Percentiles rank a stretch among this genome's conserved stretches.
Conservation (phyloP, 2,888 invertebrate genomes). For the Hypsopygia costalis region DNA sequence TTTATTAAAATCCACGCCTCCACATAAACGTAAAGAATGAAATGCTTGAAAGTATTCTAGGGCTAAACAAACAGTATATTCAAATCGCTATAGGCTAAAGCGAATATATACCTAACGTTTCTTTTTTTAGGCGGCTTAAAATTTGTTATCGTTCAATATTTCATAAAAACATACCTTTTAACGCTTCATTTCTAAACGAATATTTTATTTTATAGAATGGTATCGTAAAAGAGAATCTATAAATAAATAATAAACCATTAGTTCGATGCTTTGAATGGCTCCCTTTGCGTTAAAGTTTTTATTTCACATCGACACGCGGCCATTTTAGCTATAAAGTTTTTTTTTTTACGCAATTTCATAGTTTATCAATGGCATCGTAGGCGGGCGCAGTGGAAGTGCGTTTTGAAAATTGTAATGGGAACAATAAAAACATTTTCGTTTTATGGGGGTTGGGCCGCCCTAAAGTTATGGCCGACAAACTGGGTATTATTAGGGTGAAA, state of each 20-base stretch:
- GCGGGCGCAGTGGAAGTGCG: conserved; percentile 3
- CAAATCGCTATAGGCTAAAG: too few relatives aligned
- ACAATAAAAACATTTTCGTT: conserved; percentile 9
- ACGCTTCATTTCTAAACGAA: not conserved
- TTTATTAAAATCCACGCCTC: too few relatives aligned
- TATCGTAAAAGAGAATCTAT: conserved; percentile 3
- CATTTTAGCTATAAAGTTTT: conserved; percentile 5
- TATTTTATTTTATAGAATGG: not conserved
- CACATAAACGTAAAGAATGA: too few relatives aligned
- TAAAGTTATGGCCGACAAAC: conserved; percentile 3
- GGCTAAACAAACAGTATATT: too few relatives aligned
- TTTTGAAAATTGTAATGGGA: conserved; percentile 6
- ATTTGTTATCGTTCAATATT: not conserved
- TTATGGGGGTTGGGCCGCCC: conserved; percentile 1
- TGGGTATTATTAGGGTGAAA: not conserved
- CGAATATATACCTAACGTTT: too few relatives aligned
- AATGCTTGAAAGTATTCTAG: too few relatives aligned
- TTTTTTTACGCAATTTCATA: conserved; percentile 8
- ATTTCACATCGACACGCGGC: conserved; percentile 9
- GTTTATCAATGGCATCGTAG: conserved; percentile 10
- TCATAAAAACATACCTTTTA: not conserved
- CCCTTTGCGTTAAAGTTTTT: conserved; percentile 7
- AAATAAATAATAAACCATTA: conserved; percentile 6
- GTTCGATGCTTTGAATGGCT: conserved; percentile 2
- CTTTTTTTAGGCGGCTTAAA: not conserved